phyloP scores from a whole-genome alignment of 2,113 vertebrate species.

The Chaetura pelagica region DNA sequence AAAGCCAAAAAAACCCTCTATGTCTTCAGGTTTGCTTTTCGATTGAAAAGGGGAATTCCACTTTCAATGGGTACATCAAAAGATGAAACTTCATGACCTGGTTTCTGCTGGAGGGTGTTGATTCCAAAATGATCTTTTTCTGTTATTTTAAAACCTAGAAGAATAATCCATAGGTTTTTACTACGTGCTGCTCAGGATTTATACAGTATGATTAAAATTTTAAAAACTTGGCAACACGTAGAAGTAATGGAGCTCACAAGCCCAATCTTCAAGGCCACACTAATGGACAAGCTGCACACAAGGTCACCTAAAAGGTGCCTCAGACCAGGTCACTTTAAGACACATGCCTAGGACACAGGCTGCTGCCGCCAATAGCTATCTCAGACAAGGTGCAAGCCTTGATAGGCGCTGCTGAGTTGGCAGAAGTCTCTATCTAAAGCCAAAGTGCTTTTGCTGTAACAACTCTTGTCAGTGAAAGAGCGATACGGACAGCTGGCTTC shows the following conservation, averaged over 20 bases:
- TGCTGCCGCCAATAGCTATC: conserved; percentile 20
- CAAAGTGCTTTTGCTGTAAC: not conserved
- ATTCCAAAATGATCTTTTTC: not conserved
- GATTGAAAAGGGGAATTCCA: not conserved
- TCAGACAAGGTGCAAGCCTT: conserved; percentile 23
- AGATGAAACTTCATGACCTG: not conserved
- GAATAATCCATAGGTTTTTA: not conserved
- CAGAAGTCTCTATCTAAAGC: conserved; percentile 15
- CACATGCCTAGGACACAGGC: not conserved
- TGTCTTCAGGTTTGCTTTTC: conserved; percentile 9
- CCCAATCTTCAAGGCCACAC: not conserved
- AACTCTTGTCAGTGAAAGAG: not conserved
- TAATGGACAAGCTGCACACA: not conserved
- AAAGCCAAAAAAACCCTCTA: not conserved
- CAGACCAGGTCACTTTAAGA: not conserved
- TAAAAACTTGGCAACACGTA: conserved; percentile 30
- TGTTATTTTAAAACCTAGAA: conserved; percentile 15
- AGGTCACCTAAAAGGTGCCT: conserved; percentile 1
- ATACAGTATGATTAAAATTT: conserved; percentile 5
- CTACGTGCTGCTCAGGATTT: not conserved
- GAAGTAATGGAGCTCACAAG: not conserved
- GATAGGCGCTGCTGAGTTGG: not conserved
- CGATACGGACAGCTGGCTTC: conserved; percentile 26
- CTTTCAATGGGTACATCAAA: conserved; percentile 9
- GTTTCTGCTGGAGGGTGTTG: conserved; percentile 1